Base-by-base conservation (phyloP, 2,113 vertebrate genomes). In the Trogon surrucura region DNA sequence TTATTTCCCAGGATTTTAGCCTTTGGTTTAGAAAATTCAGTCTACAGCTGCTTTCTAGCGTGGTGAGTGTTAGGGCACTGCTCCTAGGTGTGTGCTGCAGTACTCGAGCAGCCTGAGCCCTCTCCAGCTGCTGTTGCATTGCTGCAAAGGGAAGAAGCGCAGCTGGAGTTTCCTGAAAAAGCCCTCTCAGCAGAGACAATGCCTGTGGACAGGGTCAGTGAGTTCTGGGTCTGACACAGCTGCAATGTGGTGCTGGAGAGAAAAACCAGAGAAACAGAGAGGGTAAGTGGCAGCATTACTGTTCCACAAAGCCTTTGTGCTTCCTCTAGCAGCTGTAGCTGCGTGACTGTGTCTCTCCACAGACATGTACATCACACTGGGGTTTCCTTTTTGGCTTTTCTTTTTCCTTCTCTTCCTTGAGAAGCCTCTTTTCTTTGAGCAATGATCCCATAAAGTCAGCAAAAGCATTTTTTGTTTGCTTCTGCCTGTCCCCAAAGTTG, bases 271-370 rank as follows among this genome's bases (percentile, higher is more conserved):
- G 32, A 29, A 51, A 34, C 17, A 64, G 20, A 21, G 23, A 51
- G 14, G 9, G 11, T 2, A 10, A 36, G 11, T 2, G 20, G 41
- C n/a, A 45, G n/a, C 30, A 14, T 0, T 1, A 11, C 16, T 21
- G 11, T 16, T 21, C 50, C 34, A 0, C 23, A 13, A 15, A 61
- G 32, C n/a, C 6, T 1, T 13, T 82, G 27, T 13, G 14, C 20
- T 34, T 77, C 23, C 30, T 50, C 32, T 3, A 20, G 56, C 25
- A 51, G 41, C 44, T 62, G 48, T 1, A 2, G 18, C 67, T 74
- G 13, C 34, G 8, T 16, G 9, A 53, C 14, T 17, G 5, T 74
- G 11, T 32, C 50, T 47, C 36, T 58, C 56, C 58, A 53, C 3
- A 6, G 29, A 18, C 2, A 1, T 25, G 20, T 45, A 8, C 17